phyloP scores from a whole-genome alignment of 2,797 vertebrate species.

The Lepus oiostolus region DNA sequence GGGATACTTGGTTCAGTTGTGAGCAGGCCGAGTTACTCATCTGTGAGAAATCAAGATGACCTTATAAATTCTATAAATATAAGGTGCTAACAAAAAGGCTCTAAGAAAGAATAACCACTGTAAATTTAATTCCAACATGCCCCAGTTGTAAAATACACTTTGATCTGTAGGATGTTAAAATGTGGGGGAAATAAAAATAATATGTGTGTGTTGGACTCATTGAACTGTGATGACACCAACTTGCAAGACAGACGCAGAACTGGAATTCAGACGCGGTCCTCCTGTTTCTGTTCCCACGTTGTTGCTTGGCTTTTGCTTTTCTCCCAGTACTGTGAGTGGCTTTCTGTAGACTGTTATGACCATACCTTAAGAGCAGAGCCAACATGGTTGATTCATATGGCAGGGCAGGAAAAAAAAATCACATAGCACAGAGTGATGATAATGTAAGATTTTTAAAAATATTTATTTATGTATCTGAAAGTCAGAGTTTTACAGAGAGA shows the following conservation, averaged over 20 bases:
- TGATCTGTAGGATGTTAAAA: background rate
- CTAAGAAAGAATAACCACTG: background rate
- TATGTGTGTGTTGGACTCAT: background rate
- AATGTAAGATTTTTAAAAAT: no score
- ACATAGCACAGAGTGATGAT: accelerated
- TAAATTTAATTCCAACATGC: background rate
- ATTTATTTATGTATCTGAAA: no score
- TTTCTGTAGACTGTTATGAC: background rate
- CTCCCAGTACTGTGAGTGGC: no score
- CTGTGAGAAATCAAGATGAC: background rate
- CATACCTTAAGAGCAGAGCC: background rate
- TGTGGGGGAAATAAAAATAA: background rate
- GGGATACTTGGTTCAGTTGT: background rate
- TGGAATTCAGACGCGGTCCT: background rate
- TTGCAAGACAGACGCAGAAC: background rate
- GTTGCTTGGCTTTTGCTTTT: background rate
- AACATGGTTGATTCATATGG: background rate
- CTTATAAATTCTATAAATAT: background rate
- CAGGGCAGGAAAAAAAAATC: background rate
- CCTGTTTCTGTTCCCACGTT: background rate
- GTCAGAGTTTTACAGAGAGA: no score
- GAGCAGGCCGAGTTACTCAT: background rate
- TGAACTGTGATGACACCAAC: background rate
- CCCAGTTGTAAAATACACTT: background rate
- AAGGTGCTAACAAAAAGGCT: background rate